phyloP scores from a whole-genome alignment of 2,888 invertebrate species.

The Endotricha flammealis region DNA sequence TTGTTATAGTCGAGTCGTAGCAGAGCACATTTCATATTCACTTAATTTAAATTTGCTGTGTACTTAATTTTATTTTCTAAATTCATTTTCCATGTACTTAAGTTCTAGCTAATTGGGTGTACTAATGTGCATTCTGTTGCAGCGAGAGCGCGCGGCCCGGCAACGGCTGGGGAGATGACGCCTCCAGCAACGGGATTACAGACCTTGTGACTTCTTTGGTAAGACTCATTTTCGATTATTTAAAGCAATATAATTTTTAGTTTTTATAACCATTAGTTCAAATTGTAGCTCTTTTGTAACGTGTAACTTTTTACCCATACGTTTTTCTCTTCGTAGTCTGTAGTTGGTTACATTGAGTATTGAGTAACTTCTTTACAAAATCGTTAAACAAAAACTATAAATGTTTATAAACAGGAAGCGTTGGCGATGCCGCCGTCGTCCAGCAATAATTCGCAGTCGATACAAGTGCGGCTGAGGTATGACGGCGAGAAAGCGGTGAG shows the following conservation, averaged over 20 bases:
- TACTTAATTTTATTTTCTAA: background rate
- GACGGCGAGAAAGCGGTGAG: slow-evolving; percentile 31
- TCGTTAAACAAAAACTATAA: no score
- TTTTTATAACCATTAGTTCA: no score
- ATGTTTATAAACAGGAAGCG: no score
- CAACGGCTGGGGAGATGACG: slow-evolving; percentile 41
- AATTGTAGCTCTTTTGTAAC: no score
- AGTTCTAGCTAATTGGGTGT: background rate
- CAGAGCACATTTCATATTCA: no score
- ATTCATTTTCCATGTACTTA: background rate
- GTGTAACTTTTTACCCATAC: no score
- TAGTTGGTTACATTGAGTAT: no score
- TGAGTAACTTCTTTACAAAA: no score
- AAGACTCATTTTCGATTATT: slow-evolving; percentile 32
- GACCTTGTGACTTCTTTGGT: slow-evolving; percentile 63
- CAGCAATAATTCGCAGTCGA: slow-evolving; percentile 20
- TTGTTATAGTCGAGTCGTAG: no score
- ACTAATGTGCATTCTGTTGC: slow-evolving; percentile 29
- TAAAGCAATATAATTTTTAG: background rate
- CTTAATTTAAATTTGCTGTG: background rate
- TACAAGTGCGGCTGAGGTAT: slow-evolving; percentile 30
- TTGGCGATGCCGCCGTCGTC: slow-evolving; percentile 40
- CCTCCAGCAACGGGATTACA: slow-evolving; percentile 40
- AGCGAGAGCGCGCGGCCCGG: slow-evolving; percentile 65
- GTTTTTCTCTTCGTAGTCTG: no score